These are phyloP conservation scores for Bufotes viridis DNA, from an alignment of 2,797 vertebrate genomes.

Conservation along the genomic window DNA sequence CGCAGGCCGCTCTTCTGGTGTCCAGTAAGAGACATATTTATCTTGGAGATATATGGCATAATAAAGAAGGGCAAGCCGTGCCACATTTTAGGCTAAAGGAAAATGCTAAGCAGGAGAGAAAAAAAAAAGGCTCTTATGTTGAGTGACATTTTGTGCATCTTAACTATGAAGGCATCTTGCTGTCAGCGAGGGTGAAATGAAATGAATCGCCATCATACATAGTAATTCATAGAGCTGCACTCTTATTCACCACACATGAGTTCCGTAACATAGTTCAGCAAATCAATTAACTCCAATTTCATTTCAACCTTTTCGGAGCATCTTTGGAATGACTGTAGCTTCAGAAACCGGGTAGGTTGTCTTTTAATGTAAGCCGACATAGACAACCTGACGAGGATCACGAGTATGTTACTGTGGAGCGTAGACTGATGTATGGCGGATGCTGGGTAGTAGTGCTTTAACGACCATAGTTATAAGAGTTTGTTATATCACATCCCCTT, in stretches of 20 bases:
- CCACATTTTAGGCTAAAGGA: slow-evolving; percentile 76
- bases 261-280: slow-evolving; percentile 23
- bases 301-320: slow-evolving; percentile 26
- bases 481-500: not conserved
- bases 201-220: slow-evolving; percentile 43
- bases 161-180: slow-evolving; percentile 87
- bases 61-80: slow-evolving; percentile 80
- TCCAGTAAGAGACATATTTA: slow-evolving; percentile 97
- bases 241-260: slow-evolving; percentile 25
- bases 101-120: slow-evolving; percentile 83
- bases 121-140: slow-evolving; percentile 77
- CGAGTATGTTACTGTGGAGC: not conserved
- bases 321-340: slow-evolving; percentile 15
- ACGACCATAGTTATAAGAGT: not conserved
- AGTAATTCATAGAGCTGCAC: slow-evolving; percentile 17
- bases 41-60: slow-evolving; percentile 89
- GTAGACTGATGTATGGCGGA: not conserved
- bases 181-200: slow-evolving; percentile 73
- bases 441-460: not conserved
- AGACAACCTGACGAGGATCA: not conserved
- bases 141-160: slow-evolving; percentile 90
- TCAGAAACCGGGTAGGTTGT: not conserved
- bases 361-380: not conserved
- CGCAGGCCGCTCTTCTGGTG: slow-evolving; percentile 94
- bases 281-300: slow-evolving; percentile 41